Percentiles rank a stretch among this genome's conserved stretches.
phyloP scores from a whole-genome alignment of 2,113 vertebrate genomes.

The Hyperopisus bebe region DNA sequence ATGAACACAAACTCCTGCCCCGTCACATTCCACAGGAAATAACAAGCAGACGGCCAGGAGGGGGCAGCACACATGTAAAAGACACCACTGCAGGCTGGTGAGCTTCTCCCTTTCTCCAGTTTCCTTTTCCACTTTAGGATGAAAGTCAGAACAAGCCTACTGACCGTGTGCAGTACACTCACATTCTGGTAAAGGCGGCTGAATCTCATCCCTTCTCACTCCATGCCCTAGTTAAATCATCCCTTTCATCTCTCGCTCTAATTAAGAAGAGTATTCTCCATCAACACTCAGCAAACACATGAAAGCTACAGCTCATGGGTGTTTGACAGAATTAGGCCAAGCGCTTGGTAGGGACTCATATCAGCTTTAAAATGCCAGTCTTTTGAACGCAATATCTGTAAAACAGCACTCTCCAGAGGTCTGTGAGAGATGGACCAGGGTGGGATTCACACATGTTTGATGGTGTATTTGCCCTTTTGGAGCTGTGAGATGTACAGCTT shows the following conservation, averaged over 20 bases:
- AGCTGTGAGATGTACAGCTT: slow-evolving; percentile 87
- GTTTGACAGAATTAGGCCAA: background rate
- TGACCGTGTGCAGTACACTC: background rate
- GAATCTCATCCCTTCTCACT: background rate
- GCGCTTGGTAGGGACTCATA: background rate
- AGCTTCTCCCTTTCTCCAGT: background rate
- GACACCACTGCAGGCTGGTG: background rate
- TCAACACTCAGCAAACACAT: slow-evolving; percentile 5
- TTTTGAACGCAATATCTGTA: background rate
- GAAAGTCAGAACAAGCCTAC: background rate
- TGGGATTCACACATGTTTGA: slow-evolving; percentile 62
- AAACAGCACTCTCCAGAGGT: slow-evolving; percentile 9
- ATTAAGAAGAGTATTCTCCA: background rate
- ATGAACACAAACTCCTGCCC: background rate
- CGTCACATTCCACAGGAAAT: background rate
- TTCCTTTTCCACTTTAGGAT: background rate
- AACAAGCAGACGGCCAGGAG: background rate
- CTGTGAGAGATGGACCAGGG: background rate
- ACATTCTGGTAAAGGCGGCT: background rate
- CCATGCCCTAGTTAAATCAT: background rate
- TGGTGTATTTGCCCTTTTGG: slow-evolving; percentile 86
- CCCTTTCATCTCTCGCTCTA: background rate
- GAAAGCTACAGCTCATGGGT: background rate
- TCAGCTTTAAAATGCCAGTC: background rate
- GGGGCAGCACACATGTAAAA: background rate